phyloP scores from a whole-genome alignment of 2,888 invertebrate genomes.

The Bombyx huttoni region DNA sequence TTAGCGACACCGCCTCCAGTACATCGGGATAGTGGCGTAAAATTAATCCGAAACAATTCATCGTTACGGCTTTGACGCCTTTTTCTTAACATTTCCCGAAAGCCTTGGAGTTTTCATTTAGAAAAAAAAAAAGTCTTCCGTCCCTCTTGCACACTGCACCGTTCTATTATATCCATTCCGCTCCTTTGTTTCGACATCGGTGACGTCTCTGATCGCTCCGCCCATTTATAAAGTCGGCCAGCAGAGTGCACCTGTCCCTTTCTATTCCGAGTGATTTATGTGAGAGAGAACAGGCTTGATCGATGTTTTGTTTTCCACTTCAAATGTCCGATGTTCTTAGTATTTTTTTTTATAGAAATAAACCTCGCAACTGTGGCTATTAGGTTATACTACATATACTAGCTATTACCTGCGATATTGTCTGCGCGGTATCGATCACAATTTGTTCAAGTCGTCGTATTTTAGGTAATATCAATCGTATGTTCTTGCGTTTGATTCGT shows the following conservation, averaged over 20 bases:
- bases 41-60: background rate
- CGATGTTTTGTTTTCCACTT: conserved; percentile 66
- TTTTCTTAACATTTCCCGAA: conserved; percentile 61
- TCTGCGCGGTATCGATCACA: too few species aligned
- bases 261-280: conserved; percentile 67
- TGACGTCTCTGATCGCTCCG: conserved; percentile 64
- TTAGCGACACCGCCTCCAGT: too few species aligned
- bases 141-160: conserved; percentile 62
- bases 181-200: conserved; percentile 63
- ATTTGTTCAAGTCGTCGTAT: too few species aligned
- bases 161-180: conserved; percentile 59
- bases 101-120: conserved; percentile 48
- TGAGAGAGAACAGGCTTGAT: conserved; percentile 70
- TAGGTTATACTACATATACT: background rate
- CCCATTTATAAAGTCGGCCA: conserved; percentile 71
- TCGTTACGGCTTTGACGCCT: conserved; percentile 15
- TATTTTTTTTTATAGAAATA: conserved; percentile 1
- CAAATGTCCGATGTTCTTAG: conserved; percentile 24
- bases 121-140: conserved; percentile 36
- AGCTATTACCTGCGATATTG: too few species aligned
- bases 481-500: too few species aligned
- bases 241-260: conserved; percentile 66
- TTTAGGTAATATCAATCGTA: too few species aligned
- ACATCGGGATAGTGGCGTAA: background rate
- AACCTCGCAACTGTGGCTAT: conserved; percentile 3